Evolutionary conservation across 2,113 vertebrate species (phyloP).

Genomic region (Lophius piscatorius): DNA sequence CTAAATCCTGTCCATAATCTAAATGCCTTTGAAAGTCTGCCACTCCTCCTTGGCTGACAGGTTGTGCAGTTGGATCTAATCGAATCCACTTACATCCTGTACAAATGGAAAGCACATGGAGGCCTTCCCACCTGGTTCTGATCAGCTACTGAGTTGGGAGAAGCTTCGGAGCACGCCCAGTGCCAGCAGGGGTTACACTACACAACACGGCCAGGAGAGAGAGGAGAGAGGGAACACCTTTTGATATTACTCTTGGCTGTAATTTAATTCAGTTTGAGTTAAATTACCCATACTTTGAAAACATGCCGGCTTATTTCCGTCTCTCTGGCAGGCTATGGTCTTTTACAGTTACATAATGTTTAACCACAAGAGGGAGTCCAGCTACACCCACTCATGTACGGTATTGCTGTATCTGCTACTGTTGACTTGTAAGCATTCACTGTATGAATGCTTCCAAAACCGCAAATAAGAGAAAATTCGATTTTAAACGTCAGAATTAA

Average conservation of each 20-base stretch:
- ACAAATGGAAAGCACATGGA: conserved; percentile 83
- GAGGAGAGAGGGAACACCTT: conserved; percentile 48
- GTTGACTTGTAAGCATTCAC: conserved; percentile 3
- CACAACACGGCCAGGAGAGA: conserved; percentile 32
- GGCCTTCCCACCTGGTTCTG: conserved; percentile 78
- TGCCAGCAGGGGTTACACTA: conserved; percentile 54
- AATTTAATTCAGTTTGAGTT: conserved; percentile 53
- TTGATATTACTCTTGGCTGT: conserved; percentile 57
- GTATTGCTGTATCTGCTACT: conserved; percentile 13
- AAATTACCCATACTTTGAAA: conserved; percentile 30
- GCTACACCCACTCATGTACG: conserved; percentile 16
- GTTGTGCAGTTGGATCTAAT: conserved; percentile 83
- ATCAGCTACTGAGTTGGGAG: conserved; percentile 80
- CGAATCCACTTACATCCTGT: conserved; percentile 80
- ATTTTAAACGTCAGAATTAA: background rate
- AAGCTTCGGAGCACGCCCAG: conserved; percentile 42
- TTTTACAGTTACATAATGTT: conserved; percentile 35
- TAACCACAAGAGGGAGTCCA: conserved; percentile 74
- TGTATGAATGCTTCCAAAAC: background rate
- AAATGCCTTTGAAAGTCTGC: conserved; percentile 77
- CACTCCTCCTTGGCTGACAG: conserved; percentile 77
- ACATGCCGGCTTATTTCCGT: conserved; percentile 29
- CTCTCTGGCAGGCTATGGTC: conserved; percentile 22
- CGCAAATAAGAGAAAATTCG: background rate
- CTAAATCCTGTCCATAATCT: conserved; percentile 76